phyloP scores from a whole-genome alignment of 2,113 vertebrate genomes.

The Bombycilla garrulus region DNA sequence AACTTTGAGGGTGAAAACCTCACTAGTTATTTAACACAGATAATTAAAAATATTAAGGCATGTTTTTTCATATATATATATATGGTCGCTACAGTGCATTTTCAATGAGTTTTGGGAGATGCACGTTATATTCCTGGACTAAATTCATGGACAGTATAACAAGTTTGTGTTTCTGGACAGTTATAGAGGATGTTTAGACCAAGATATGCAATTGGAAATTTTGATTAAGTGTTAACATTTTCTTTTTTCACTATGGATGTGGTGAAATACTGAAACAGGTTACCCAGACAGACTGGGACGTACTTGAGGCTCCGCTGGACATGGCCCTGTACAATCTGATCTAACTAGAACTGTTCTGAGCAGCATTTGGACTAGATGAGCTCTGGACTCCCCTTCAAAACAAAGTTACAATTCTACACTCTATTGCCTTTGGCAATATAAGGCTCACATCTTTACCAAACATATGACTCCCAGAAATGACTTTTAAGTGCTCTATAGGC shows the following conservation, averaged over 20 bases:
- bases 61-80: not conserved
- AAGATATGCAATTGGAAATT: not conserved
- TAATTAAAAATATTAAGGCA: not conserved
- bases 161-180: not conserved
- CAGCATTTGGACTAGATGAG: not conserved
- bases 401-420: not conserved
- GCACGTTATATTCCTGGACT: not conserved
- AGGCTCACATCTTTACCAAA: not conserved
- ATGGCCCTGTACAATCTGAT: not conserved
- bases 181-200: not conserved
- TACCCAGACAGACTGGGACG: not conserved
- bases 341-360: not conserved
- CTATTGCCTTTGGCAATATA: not conserved
- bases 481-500: not conserved
- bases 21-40: not conserved
- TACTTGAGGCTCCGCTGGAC: not conserved
- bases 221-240: not conserved
- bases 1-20: not conserved
- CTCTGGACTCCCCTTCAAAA: not conserved
- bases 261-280: not conserved
- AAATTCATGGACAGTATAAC: not conserved
- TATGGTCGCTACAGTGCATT: not conserved
- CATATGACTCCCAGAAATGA: not conserved
- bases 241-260: accelerated
- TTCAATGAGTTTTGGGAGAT: not conserved